Evolutionary conservation across 2,888 invertebrate species (phyloP).

Genomic region (Trileptium ribeirensis): DNA sequence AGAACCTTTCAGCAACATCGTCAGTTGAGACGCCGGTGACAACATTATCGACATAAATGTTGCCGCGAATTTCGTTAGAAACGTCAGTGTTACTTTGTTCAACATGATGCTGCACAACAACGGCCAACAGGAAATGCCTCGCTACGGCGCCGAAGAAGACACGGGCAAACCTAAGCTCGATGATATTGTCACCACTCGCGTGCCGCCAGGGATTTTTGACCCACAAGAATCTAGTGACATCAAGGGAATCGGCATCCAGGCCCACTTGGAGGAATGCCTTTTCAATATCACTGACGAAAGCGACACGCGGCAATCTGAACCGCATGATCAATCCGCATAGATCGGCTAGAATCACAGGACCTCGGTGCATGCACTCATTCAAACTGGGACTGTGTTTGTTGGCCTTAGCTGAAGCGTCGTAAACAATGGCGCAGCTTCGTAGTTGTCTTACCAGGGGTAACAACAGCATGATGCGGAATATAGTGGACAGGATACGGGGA

Average conservation of each 20-base stretch:
- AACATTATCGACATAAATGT: constrained; percentile 6
- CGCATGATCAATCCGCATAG: background rate
- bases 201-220: background rate
- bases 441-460: constrained; percentile 24
- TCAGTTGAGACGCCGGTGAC: background rate
- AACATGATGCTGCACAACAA: constrained; percentile 26
- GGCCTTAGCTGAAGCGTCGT: background rate
- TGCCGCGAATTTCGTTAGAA: background rate
- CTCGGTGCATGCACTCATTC: background rate
- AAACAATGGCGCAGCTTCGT: constrained; percentile 28
- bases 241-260: constrained; percentile 27
- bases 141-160: constrained; percentile 35
- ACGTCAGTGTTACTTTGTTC: background rate
- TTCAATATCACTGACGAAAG: constrained; percentile 30
- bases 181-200: constrained; percentile 28
- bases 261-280: constrained; percentile 39
- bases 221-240: constrained; percentile 15
- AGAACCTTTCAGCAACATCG: background rate
- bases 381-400: background rate
- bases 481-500: constrained; percentile 24
- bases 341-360: background rate
- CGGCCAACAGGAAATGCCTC: constrained; percentile 32
- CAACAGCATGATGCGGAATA: constrained; percentile 33
- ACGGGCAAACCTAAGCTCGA: constrained; percentile 29
- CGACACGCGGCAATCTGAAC: background rate